These are phyloP conservation scores for Xestia c-nigrum DNA, from an alignment of 2,888 invertebrate genomes.

Conservation along the genomic window DNA sequence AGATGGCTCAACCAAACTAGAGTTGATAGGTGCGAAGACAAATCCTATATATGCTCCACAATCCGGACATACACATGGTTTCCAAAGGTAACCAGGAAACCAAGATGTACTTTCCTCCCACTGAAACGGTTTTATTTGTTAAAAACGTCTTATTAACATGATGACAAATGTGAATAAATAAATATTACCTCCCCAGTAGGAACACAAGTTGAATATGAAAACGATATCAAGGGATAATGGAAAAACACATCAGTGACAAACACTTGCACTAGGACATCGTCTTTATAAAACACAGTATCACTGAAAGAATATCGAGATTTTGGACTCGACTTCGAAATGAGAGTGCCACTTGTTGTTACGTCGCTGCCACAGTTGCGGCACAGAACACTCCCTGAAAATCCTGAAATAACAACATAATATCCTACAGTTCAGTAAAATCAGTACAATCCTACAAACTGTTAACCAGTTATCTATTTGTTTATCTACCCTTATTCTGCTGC, in stretches of 20 bases:
- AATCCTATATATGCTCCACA: conserved; percentile 91
- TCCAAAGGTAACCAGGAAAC: conserved; percentile 91
- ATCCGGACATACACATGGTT: conserved; percentile 89
- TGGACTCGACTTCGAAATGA: conserved; percentile 74
- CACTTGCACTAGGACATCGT: conserved; percentile 77
- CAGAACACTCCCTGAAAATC: conserved; percentile 77
- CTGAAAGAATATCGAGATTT: conserved; percentile 72
- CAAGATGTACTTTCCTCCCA: conserved; percentile 89
- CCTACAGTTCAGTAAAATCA: neutral
- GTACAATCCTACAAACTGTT: conserved; percentile 23
- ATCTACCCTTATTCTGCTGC: conserved; percentile 46
- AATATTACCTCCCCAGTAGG: conserved; percentile 78
- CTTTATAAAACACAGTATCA: conserved; percentile 76
- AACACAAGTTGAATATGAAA: conserved; percentile 73
- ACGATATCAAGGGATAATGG: conserved; percentile 76
- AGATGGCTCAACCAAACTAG: conserved; percentile 59
- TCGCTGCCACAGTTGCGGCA: conserved; percentile 80
- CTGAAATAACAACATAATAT: conserved; percentile 67
- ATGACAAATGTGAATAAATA: neutral
- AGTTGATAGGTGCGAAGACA: conserved; percentile 85
- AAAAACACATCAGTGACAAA: conserved; percentile 74
- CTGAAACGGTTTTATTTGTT: conserved; percentile 75
- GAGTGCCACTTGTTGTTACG: conserved; percentile 70
- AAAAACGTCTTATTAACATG: neutral
- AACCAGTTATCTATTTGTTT: conserved; percentile 33